A percentile compares a stretch with the other conserved stretches of the same genome.
Conservation (phyloP, 2,797 vertebrate species). For the Pseudomugil tenellus region DNA sequence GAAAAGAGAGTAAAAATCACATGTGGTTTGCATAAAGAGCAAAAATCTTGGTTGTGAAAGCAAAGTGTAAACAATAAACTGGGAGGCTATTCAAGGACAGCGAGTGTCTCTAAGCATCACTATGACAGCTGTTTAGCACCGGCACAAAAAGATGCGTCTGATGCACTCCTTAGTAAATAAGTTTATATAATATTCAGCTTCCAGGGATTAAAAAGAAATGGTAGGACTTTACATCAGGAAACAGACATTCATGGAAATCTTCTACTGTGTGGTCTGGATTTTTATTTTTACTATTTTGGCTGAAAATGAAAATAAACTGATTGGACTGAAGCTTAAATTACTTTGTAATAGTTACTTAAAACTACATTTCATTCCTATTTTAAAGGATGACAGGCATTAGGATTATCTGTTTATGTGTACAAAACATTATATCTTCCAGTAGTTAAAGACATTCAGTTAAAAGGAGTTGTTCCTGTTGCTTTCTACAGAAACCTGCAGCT, state of each 20-base stretch:
- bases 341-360: neutral
- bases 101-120: slow-evolving; percentile 28
- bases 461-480: neutral
- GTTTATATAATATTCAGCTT: slow-evolving; percentile 38
- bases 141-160: slow-evolving; percentile 39
- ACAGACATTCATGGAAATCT: neutral
- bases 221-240: slow-evolving; percentile 55
- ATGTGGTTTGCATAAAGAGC: slow-evolving; percentile 10
- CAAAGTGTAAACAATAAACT: slow-evolving; percentile 34
- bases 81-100: slow-evolving; percentile 44
- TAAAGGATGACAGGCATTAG: neutral
- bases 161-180: slow-evolving; percentile 62
- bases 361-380: neutral
- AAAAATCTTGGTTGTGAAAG: slow-evolving; percentile 21
- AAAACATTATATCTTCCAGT: neutral
- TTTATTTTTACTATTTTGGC: neutral
- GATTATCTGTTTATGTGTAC: neutral
- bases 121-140: slow-evolving; percentile 35
- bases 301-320: neutral
- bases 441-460: neutral
- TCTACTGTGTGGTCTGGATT: neutral
- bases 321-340: neutral
- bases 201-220: slow-evolving; percentile 40
- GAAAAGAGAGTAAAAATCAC: neutral
- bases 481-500: neutral